Base-by-base conservation (phyloP, 2,888 invertebrate species). In the Drosophila neotestacea region DNA sequence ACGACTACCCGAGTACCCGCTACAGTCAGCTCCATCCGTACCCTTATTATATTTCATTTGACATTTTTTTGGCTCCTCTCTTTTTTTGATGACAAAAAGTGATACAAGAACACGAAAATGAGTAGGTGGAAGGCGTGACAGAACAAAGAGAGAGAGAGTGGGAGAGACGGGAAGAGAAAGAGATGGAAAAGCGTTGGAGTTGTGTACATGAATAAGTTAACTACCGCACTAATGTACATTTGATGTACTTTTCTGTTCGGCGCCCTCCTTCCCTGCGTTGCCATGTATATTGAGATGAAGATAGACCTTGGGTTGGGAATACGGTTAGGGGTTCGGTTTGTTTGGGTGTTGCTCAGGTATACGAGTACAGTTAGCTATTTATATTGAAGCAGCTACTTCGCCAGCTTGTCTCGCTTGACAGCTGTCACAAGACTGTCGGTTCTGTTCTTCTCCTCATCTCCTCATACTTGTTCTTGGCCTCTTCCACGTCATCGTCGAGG, bases 171-270 rank as follows among this genome's bases (percentile, higher is more conserved):
- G 41, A 36, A 66, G 60, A 55, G 67, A 54, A 58, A 6, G 44
- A 50, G 44, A 44, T 27, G 28, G 59, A n/a, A 62, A 61, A 66
- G 68, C 62, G 60, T 52, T 16, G 28, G 61, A 48, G 64, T 59
- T 81, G 75, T 69, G 77, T 81, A 80, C 81, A 82, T 82, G 82
- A 82, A 83, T 82, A 82, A 82, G 84, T 82, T 82, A 83, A 83
- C 84, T 81, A 82, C 82, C 82, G 78, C 72, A 83, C 82, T 82
- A 82, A 82, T 82, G 82, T 82, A 82, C 82, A 82, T 82, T 82
- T 82, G 81, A 82, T 82, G 82, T 82, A 83, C 81, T 75, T 83
- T 80, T 83, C 71, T 77, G 73, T 65, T 65, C 63, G 56, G 28
- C 34, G 41, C 11, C 41, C 56, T 61, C 56, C 61, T 50, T 16